These are phyloP conservation scores for Aphrocallistes beatrix DNA, from an alignment of 37 sponge, comb jelly and placozoan species.

Conservation along the genomic window DNA sequence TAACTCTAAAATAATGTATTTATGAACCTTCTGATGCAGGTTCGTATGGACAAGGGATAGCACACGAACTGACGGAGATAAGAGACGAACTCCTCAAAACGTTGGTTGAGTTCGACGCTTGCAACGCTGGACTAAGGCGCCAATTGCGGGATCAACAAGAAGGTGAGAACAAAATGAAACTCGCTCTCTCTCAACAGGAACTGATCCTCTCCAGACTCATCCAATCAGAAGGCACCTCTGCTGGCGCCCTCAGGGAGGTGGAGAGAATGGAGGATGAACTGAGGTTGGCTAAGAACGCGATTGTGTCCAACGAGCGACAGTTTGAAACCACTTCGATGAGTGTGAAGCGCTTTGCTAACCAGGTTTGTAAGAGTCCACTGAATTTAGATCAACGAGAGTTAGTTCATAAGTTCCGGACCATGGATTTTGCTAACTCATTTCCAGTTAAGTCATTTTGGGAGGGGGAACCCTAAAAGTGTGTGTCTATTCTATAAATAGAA, in stretches of 20 bases:
- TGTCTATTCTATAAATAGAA: too few relatives aligned
- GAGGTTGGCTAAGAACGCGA: neutral
- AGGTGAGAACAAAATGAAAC: neutral
- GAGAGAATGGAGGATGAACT: neutral
- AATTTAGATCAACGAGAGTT: too few relatives aligned
- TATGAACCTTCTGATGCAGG: too few relatives aligned
- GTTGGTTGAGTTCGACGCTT: slow-evolving; percentile 1
- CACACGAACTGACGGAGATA: neutral
- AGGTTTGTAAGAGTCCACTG: too few relatives aligned
- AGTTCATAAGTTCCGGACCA: too few relatives aligned
- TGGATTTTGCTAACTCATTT: too few relatives aligned
- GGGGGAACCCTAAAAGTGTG: too few relatives aligned
- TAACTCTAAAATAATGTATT: too few relatives aligned
- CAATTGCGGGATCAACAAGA: neutral
- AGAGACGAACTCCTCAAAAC: slow-evolving; percentile 2
- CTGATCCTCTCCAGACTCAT: neutral
- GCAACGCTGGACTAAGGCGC: neutral
- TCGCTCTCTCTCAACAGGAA: neutral
- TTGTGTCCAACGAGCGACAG: neutral
- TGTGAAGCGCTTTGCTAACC: neutral
- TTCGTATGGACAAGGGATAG: neutral
- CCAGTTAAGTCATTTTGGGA: too few relatives aligned
- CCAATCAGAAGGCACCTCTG: neutral
- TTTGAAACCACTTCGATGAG: neutral
- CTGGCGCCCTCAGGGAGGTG: neutral